Conservation (phyloP, 53 echinoderm and acorn worm species). For the Paracentrotus lividus region DNA sequence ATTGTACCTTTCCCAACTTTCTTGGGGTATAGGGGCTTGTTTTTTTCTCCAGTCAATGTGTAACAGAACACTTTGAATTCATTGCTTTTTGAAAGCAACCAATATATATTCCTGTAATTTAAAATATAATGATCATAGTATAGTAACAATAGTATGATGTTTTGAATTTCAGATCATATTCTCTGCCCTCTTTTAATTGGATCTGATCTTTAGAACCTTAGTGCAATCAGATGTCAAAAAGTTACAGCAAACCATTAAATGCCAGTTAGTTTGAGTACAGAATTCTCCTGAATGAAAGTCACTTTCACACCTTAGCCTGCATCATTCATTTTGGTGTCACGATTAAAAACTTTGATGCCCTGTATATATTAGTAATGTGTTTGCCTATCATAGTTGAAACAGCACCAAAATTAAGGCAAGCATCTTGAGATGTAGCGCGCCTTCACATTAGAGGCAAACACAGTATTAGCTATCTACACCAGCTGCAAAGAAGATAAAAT, state of each 20-base stretch:
- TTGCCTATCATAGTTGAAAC: neutral
- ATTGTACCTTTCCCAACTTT: neutral
- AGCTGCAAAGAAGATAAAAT: neutral
- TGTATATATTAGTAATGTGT: neutral
- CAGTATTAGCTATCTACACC: neutral
- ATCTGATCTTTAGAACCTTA: neutral
- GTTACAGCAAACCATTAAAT: neutral
- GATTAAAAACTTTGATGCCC: neutral
- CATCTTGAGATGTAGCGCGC: neutral
- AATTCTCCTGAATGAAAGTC: conserved; percentile 11
- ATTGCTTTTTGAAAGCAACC: neutral
- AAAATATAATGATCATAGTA: too few relatives aligned
- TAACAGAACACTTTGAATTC: neutral
- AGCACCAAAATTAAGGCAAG: neutral
- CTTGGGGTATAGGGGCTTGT: neutral
- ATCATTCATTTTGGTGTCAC: neutral
- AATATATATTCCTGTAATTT: neutral
- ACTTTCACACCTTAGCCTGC: conserved; percentile 45
- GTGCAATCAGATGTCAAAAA: neutral
- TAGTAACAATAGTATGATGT: too few relatives aligned
- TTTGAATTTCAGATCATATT: too few relatives aligned
- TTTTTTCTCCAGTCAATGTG: neutral
- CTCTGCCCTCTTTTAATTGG: neutral
- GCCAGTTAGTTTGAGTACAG: neutral
- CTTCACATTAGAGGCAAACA: neutral